Conservation (phyloP, 2,888 invertebrate species). For the Tetramorium bicarinatum region DNA sequence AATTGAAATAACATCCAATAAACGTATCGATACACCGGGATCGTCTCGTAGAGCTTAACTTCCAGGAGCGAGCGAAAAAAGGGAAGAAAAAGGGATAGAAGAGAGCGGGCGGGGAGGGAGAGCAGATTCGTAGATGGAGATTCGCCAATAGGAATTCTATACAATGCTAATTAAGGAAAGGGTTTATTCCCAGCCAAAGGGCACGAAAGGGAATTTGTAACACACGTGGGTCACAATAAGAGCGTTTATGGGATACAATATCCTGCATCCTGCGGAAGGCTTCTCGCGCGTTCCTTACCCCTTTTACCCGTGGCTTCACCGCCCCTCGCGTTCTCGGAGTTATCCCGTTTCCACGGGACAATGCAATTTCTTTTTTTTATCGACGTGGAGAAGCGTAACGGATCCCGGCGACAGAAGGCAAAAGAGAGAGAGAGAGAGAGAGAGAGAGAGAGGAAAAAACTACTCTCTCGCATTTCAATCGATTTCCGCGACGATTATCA, state of each 20-base stretch:
- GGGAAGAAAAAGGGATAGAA: slow-evolving; percentile 5
- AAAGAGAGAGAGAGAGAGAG: not conserved
- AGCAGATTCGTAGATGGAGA: slow-evolving; percentile 48
- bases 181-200: slow-evolving; percentile 80
- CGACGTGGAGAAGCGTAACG: slow-evolving; percentile 70
- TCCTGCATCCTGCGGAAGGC: slow-evolving; percentile 64
- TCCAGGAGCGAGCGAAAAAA: slow-evolving; percentile 21
- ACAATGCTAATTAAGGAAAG: slow-evolving; percentile 83
- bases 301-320: slow-evolving; percentile 43
- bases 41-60: slow-evolving; percentile 42
- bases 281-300: slow-evolving; percentile 42
- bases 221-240: slow-evolving; percentile 80
- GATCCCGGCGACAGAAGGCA: slow-evolving; percentile 53
- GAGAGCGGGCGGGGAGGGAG: slow-evolving; percentile 28
- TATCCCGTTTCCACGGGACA: slow-evolving; percentile 60
- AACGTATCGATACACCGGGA: slow-evolving; percentile 67
- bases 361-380: slow-evolving; percentile 62
- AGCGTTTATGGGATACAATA: slow-evolving; percentile 78
- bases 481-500: slow-evolving; percentile 77
- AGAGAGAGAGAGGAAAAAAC: not conserved
- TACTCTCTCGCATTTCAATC: slow-evolving; percentile 43
- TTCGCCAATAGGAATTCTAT: slow-evolving; percentile 79
- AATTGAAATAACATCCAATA: slow-evolving; percentile 77
- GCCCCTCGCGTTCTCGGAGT: slow-evolving; percentile 42
- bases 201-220: slow-evolving; percentile 82